Evolutionary conservation across 2,797 vertebrate species (phyloP), one percentile per base, ranked within the genome.

Genomic region (Chloroceryle amazona): DNA sequence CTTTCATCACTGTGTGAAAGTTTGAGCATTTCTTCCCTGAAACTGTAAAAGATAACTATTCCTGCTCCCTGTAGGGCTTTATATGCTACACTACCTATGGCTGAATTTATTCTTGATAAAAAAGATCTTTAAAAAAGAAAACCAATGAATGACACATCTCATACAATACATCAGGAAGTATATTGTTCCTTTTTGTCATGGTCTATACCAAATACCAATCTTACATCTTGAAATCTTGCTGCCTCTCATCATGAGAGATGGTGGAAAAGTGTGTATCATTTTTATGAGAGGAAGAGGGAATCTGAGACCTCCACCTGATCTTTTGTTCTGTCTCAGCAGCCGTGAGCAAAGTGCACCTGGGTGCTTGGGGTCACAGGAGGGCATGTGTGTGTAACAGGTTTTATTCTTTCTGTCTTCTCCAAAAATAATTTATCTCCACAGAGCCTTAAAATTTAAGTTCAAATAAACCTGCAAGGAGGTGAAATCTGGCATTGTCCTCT

Each of bases 31-130:
- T 93, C 65, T 92, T 93, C 80, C 52, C 49, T 93, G 76, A 82
- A 85, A 86, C 62, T 84, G 62, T 63, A 70, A 57, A 81, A 96
- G 39, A 31, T 80, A 4, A 60, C 83, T 86, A 4, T 88, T 84
- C 25, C 51, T 91, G 57, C 89, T 94, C 75, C 82, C 87, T 89
- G 42, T 63, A 62, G 92, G 65, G 81, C 46, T 93, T 88, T 96
- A n/a, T 82, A 14, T 76, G 49, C 41, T 86, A 6, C 16, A 15
- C 61, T 91, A 81, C 63, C 63, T 33, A 42, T 61, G 22, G 22
- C 47, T 71, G 81, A 63, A 88, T 93, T 92, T 86, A 66, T 91
- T 96, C 83, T 80, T 86, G 25, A 82, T 94, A 51, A 94, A 92
- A 93, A 96, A 74, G 58, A 11, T 47, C 61, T 91, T 80, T 10